Conservation (phyloP, 2,113 vertebrate species). For the Limanda limanda region DNA sequence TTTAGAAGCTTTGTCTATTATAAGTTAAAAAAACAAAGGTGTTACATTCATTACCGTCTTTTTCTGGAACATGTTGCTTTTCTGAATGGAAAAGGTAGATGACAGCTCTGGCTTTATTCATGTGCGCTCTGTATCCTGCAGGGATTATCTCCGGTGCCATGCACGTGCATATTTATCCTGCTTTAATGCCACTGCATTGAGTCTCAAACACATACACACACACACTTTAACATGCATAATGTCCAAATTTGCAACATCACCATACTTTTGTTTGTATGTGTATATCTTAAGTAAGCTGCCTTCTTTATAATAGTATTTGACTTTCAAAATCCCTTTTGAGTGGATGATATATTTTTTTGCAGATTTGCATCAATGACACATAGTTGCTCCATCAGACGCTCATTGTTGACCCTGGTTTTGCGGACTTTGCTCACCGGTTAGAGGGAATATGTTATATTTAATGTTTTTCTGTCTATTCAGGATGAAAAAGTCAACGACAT, state of each 20-base stretch:
- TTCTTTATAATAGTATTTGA: too few species aligned
- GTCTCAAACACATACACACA: not conserved
- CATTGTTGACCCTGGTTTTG: not conserved
- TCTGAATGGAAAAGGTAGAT: conserved; percentile 4
- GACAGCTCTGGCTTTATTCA: conserved; percentile 38
- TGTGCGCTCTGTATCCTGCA: conserved; percentile 9
- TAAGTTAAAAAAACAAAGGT: too few species aligned
- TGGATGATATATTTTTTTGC: too few species aligned
- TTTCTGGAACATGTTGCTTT: not conserved
- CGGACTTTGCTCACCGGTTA: too few species aligned
- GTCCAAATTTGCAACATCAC: conserved; percentile 1
- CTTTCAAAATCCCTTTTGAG: too few species aligned
- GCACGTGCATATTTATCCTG: conserved; percentile 56
- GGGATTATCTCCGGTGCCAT: conserved; percentile 44
- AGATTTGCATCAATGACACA: too few species aligned
- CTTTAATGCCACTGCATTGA: conserved; percentile 42
- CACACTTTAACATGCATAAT: not conserved
- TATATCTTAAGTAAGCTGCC: too few species aligned
- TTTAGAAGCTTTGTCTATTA: not conserved
- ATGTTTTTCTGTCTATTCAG: not conserved
- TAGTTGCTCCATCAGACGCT: not conserved
- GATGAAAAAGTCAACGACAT: too few species aligned
- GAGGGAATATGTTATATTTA: too few species aligned
- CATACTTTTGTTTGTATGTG: not conserved
- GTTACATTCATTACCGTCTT: too few species aligned